Evolutionary conservation across 2,113 vertebrate species (phyloP).

Genomic region (Callipepla californica): DNA sequence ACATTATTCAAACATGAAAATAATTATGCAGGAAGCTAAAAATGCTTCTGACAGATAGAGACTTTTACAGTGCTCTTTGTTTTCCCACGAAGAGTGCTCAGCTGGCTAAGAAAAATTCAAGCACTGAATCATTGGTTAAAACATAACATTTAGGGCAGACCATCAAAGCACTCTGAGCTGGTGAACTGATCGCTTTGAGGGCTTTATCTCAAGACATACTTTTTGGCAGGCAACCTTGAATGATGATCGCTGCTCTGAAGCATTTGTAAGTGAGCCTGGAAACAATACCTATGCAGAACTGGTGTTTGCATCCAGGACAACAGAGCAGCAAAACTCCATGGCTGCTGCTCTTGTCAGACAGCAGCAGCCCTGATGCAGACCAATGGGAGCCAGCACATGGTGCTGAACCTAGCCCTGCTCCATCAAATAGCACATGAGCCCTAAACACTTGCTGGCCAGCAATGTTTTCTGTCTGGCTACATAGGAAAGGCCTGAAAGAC

Average conservation of each 20-base stretch:
- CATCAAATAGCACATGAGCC: not conserved
- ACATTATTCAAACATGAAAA: not conserved
- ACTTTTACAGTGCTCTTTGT: not conserved
- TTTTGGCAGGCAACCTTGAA: not conserved
- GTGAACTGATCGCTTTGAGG: not conserved
- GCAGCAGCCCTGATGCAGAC: not conserved
- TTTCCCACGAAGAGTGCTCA: not conserved
- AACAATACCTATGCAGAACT: fast-evolving
- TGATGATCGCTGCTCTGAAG: not conserved
- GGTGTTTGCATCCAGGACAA: not conserved
- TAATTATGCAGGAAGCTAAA: not conserved
- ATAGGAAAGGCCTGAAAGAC: not conserved
- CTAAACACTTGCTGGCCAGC: not conserved
- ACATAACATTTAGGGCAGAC: not conserved
- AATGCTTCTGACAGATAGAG: not conserved
- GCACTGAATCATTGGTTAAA: not conserved
- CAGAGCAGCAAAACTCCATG: not conserved
- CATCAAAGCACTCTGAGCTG: not conserved
- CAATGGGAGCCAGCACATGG: not conserved
- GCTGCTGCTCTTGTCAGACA: not conserved
- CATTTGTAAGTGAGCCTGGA: not conserved
- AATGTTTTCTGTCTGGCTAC: not conserved
- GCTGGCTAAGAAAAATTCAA: not conserved
- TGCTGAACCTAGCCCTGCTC: fast-evolving
- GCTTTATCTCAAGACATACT: not conserved